Conservation (phyloP, 2,888 invertebrate species). For the Cryptocephalus primarius region DNA sequence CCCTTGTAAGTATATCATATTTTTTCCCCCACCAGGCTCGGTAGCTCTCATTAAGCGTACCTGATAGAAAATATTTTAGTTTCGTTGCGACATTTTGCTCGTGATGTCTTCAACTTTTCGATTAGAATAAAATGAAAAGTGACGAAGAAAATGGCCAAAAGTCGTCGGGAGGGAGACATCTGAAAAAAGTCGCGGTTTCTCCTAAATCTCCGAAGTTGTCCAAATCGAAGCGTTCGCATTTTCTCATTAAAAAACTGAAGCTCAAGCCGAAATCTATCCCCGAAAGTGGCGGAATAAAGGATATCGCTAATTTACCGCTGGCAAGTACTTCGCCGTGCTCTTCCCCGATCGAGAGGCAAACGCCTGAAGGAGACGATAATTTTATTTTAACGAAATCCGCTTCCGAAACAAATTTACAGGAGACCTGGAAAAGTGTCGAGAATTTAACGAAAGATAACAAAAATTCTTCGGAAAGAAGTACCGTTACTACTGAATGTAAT, state of each 20-base stretch:
- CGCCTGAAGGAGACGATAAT: conserved; percentile 26
- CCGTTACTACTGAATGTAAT: conserved; percentile 15
- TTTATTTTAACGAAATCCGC: conserved; percentile 23
- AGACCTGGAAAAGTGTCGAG: conserved; percentile 27
- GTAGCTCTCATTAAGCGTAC: conserved; percentile 12
- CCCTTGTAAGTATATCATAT: conserved; percentile 1
- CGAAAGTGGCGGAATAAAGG: conserved; percentile 7
- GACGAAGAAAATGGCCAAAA: conserved; percentile 12
- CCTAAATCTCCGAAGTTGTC: conserved; percentile 17
- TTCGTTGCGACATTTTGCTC: conserved; percentile 11
- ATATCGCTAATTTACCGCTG: conserved; percentile 14
- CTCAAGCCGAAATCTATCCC: conserved; percentile 17
- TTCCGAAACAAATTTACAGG: conserved; percentile 28
- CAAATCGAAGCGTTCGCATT: conserved; percentile 21
- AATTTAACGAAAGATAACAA: conserved; percentile 17
- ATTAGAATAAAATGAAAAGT: conserved; percentile 21
- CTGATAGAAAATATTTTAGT: conserved; percentile 17
- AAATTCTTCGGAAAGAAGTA: conserved; percentile 10
- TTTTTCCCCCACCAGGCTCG: conserved; percentile 9
- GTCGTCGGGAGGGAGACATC: conserved; percentile 7
- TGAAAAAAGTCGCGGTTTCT: conserved; percentile 17
- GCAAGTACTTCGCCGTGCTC: conserved; percentile 18
- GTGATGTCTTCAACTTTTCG: conserved; percentile 7
- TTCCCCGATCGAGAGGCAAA: conserved; percentile 19
- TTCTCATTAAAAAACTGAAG: conserved; percentile 24